These are phyloP conservation scores for Euzophera pinguis DNA, from an alignment of 2,888 invertebrate species.

Conservation along the genomic window DNA sequence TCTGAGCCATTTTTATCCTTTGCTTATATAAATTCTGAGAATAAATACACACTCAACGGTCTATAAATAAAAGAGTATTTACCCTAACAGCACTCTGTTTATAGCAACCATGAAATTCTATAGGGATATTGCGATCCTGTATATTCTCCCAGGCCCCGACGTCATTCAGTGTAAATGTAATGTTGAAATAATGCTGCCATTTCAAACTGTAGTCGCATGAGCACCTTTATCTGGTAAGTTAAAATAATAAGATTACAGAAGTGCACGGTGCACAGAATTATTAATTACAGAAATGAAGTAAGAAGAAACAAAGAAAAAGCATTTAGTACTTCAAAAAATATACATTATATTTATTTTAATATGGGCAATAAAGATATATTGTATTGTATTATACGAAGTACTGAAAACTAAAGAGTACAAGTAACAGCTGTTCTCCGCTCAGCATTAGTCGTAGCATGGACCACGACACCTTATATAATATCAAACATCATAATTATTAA, in stretches of 20 bases:
- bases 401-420: too few relatives aligned
- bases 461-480: too few relatives aligned
- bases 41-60: neutral
- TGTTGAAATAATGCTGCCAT: slow-evolving; percentile 32
- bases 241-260: neutral
- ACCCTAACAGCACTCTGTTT: slow-evolving; percentile 13
- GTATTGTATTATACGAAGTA: too few relatives aligned
- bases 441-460: too few relatives aligned
- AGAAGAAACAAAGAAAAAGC: too few relatives aligned
- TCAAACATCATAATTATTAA: too few relatives aligned
- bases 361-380: too few relatives aligned
- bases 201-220: slow-evolving; percentile 42
- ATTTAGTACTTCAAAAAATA: too few relatives aligned
- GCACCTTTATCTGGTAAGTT: slow-evolving; percentile 52
- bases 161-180: slow-evolving; percentile 26
- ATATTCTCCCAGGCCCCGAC: slow-evolving; percentile 18
- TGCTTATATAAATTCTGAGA: neutral
- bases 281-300: too few relatives aligned
- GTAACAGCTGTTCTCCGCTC: too few relatives aligned
- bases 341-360: too few relatives aligned
- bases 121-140: slow-evolving; percentile 14
- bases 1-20: too few relatives aligned
- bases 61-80: slow-evolving; percentile 4
- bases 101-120: slow-evolving; percentile 17
- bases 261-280: neutral